Conservation (phyloP, 2,888 invertebrate species). For the Melanotus villosus region DNA sequence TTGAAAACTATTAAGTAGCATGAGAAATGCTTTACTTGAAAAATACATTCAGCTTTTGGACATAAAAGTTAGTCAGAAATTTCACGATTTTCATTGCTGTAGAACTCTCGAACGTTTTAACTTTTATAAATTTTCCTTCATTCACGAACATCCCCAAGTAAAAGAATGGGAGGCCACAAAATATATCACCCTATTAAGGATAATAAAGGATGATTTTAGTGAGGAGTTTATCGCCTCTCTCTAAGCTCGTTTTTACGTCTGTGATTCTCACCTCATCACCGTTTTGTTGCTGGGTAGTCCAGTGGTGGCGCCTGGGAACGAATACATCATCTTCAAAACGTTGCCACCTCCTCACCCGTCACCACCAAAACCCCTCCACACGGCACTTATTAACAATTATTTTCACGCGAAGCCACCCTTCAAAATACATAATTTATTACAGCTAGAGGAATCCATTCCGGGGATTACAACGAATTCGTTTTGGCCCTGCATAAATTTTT, state of each 20-base stretch:
- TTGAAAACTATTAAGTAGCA: too few species aligned
- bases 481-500: conserved; percentile 28
- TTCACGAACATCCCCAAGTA: not conserved
- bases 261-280: conserved; percentile 15
- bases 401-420: conserved; percentile 38
- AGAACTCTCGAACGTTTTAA: too few species aligned
- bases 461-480: conserved; percentile 26
- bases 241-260: not conserved
- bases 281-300: not conserved
- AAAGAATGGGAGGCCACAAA: not conserved
- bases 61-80: too few species aligned
- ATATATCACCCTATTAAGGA: conserved; percentile 13
- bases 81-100: too few species aligned
- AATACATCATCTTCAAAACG: conserved; percentile 39
- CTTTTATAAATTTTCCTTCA: not conserved
- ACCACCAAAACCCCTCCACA: not conserved
- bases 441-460: conserved; percentile 17
- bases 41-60: too few species aligned
- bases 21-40: too few species aligned
- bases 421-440: conserved; percentile 40
- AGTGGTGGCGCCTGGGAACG: conserved; percentile 25
- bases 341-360: conserved; percentile 19
- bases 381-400: conserved; percentile 41
- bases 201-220: conserved; percentile 16
- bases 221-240: not conserved